Percentiles rank a stretch among this genome's conserved stretches.
Evolutionary conservation across 1,140 invertebrate species (phyloP).

Genomic region (Lanistes nyassanus): DNA sequence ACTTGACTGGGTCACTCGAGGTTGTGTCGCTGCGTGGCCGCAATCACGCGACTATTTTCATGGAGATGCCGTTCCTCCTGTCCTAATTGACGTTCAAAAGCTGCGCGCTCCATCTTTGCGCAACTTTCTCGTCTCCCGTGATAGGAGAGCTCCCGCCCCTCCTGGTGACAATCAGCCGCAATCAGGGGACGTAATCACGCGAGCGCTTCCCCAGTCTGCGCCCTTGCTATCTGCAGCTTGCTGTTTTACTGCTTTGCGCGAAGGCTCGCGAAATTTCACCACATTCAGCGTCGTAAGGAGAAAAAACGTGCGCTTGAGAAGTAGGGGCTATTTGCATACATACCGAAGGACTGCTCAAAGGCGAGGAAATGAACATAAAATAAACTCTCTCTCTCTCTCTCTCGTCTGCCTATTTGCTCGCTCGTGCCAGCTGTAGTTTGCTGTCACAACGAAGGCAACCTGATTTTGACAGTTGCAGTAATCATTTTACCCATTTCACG

Average conservation of each 20-base stretch:
- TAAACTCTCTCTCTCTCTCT: neutral
- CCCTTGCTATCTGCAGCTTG: neutral
- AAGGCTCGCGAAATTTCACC: too few species aligned
- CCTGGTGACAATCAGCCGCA: constrained; percentile 18
- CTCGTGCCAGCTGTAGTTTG: neutral
- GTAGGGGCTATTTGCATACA: neutral
- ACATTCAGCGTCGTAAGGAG: too few species aligned
- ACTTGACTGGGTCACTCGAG: constrained; percentile 12
- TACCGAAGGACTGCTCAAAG: neutral
- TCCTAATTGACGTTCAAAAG: constrained; percentile 22
- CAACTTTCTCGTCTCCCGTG: constrained; percentile 14
- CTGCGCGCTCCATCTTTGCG: constrained; percentile 15
- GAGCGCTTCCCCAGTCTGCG: neutral
- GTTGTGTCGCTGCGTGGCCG: neutral
- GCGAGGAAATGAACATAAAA: neutral
- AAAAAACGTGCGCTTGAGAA: too few species aligned
- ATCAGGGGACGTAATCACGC: constrained; percentile 26
- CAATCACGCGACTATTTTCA: constrained; percentile 25
- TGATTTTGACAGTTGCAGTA: neutral
- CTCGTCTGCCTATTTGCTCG: neutral
- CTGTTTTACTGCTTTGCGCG: too few species aligned
- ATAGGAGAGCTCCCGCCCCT: constrained; percentile 16
- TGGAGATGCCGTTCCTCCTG: constrained; percentile 9
- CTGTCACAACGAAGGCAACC: neutral
- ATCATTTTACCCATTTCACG: constrained; percentile 1